A percentile compares a stretch with the other conserved stretches of the same genome.
phyloP scores from a whole-genome alignment of 1,140 invertebrate genomes.

The Lordiphosa stackelbergi region DNA sequence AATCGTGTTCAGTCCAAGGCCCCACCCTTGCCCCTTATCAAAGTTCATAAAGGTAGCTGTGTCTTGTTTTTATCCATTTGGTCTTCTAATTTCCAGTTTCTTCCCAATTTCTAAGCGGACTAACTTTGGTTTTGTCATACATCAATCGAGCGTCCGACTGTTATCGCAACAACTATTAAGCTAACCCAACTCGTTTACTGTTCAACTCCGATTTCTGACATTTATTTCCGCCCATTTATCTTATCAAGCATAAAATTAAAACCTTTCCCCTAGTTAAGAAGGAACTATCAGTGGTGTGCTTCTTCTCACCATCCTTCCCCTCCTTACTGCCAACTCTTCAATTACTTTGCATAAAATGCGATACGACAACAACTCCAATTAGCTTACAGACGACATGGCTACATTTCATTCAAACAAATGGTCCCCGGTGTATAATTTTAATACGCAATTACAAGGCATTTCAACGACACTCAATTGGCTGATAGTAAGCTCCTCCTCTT shows the following conservation, averaged over 20 bases:
- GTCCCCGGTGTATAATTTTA: slow-evolving; percentile 70
- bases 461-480: slow-evolving; percentile 66
- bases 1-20: too few species aligned
- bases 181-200: not conserved
- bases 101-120: too few species aligned
- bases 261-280: slow-evolving; percentile 1
- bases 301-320: not conserved
- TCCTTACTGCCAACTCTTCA: slow-evolving; percentile 5
- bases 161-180: not conserved
- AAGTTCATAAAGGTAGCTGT: too few species aligned
- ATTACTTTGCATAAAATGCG: slow-evolving; percentile 50
- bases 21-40: too few species aligned
- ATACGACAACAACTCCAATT: slow-evolving; percentile 51
- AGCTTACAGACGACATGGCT: slow-evolving; percentile 57
- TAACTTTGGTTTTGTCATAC: too few species aligned
- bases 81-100: too few species aligned
- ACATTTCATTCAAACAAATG: slow-evolving; percentile 72
- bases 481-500: slow-evolving; percentile 33
- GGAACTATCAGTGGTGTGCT: slow-evolving; percentile 20
- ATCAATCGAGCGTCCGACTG: not conserved
- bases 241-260: slow-evolving; percentile 35
- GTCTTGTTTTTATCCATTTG: too few species aligned
- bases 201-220: not conserved
- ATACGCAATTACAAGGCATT: slow-evolving; percentile 68
- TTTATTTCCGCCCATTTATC: slow-evolving; percentile 7